Evolutionary conservation across 1,140 invertebrate genomes (phyloP).

Genomic region (Chrysopa pallens): DNA sequence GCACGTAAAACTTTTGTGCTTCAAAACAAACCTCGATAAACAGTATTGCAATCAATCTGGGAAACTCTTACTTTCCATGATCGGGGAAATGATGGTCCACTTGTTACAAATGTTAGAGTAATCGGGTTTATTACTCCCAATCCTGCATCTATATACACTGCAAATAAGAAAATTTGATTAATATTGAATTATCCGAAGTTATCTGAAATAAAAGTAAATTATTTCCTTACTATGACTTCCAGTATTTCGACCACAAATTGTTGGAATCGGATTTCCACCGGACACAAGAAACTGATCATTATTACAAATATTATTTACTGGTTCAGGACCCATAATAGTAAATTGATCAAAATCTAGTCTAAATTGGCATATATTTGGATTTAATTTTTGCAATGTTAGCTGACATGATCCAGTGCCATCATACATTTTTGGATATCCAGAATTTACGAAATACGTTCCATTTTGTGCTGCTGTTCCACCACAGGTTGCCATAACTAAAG

Average conservation of each 20-base stretch:
- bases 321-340: slow-evolving; percentile 48
- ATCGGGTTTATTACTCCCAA: slow-evolving; percentile 52
- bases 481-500: slow-evolving; percentile 53
- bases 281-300: slow-evolving; percentile 73
- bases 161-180: slow-evolving; percentile 9
- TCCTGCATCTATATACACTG: slow-evolving; percentile 72
- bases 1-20: no score
- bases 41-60: slow-evolving; percentile 59
- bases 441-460: slow-evolving; percentile 68
- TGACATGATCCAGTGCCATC: slow-evolving; percentile 68
- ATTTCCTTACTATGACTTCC: slow-evolving; percentile 62
- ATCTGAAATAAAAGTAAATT: background rate
- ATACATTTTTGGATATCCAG: slow-evolving; percentile 51
- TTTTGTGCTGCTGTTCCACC: slow-evolving; percentile 58
- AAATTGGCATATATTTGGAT: slow-evolving; percentile 62
- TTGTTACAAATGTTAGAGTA: slow-evolving; percentile 60
- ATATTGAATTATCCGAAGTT: no score
- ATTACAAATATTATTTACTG: slow-evolving; percentile 55
- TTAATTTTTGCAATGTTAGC: slow-evolving; percentile 54
- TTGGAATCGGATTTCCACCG: slow-evolving; percentile 58
- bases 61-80: slow-evolving; percentile 64
- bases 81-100: slow-evolving; percentile 48
- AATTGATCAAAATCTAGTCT: slow-evolving; percentile 69
- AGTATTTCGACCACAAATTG: slow-evolving; percentile 63
- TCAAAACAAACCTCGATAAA: slow-evolving; percentile 35